Conservation (phyloP, 2,888 invertebrate species). For the Nasonia oneida region DNA sequence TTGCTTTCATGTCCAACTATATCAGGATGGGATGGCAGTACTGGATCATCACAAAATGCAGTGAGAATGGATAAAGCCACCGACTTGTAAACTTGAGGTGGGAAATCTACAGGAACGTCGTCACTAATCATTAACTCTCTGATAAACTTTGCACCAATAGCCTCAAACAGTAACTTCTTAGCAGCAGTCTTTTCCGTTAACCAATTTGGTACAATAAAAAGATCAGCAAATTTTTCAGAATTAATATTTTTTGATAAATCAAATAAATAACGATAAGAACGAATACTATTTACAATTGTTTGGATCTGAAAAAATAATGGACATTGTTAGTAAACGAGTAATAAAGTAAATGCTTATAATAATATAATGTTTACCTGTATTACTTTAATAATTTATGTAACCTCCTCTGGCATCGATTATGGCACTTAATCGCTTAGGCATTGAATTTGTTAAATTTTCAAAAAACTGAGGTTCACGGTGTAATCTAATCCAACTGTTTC, state of each 20-base stretch:
- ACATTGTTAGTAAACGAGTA: too few species aligned
- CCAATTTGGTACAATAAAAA: constrained; percentile 96
- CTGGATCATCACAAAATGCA: constrained; percentile 90
- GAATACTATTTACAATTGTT: too few species aligned
- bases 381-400: too few species aligned
- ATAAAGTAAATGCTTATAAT: too few species aligned
- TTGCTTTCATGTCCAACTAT: constrained; percentile 85
- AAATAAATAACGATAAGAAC: too few species aligned
- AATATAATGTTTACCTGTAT: too few species aligned
- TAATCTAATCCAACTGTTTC: too few species aligned
- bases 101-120: constrained; percentile 92
- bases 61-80: constrained; percentile 93
- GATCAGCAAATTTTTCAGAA: constrained; percentile 94
- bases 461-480: too few species aligned
- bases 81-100: constrained; percentile 93
- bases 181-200: constrained; percentile 91
- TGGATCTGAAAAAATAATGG: too few species aligned
- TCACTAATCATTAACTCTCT: constrained; percentile 88
- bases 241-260: constrained; percentile 72
- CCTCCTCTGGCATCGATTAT: too few species aligned
- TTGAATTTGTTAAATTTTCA: too few species aligned
- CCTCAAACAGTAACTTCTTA: constrained; percentile 92
- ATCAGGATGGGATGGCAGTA: constrained; percentile 89
- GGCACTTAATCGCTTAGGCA: too few species aligned
- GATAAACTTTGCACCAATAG: constrained; percentile 93